Conservation (phyloP, 2,113 vertebrate species). For the Pseudorasbora parva region DNA sequence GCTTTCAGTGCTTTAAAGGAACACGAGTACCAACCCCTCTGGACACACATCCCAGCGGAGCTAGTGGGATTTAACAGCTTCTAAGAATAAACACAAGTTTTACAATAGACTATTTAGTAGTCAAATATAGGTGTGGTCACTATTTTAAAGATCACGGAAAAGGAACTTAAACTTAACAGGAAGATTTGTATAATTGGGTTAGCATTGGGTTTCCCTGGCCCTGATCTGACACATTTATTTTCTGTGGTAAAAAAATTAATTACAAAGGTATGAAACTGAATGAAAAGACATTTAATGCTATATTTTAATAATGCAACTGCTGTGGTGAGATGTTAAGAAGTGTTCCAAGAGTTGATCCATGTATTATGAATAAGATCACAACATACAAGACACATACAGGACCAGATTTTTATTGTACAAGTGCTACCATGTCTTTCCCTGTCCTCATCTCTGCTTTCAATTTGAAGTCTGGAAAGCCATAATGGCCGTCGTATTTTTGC, state of each 20-base stretch:
- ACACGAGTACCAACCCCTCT: constrained; percentile 12
- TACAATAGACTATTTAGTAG: not conserved
- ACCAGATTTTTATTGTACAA: constrained; percentile 1
- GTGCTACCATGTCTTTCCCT: not conserved
- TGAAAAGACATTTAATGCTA: not conserved
- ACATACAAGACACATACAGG: not conserved
- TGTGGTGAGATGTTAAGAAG: not conserved
- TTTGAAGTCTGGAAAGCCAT: constrained; percentile 69
- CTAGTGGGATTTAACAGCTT: constrained; percentile 17
- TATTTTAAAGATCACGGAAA: not conserved
- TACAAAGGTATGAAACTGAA: not conserved
- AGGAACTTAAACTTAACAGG: not conserved
- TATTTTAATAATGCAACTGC: not conserved
- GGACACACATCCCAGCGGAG: constrained; percentile 22
- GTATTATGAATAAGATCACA: not conserved
- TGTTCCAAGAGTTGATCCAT: not conserved
- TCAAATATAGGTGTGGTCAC: constrained; percentile 30
- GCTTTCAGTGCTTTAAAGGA: constrained; percentile 29
- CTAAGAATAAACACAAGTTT: constrained; percentile 36
- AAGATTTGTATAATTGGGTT: not conserved
- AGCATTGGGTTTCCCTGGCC: not conserved
- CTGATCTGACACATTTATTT: not conserved
- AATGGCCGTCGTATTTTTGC: constrained; percentile 73
- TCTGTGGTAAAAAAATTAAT: not conserved
- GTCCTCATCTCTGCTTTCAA: constrained; percentile 71